Conservation (phyloP, 2,888 invertebrate species). For the Camptogramma bilineatum region DNA sequence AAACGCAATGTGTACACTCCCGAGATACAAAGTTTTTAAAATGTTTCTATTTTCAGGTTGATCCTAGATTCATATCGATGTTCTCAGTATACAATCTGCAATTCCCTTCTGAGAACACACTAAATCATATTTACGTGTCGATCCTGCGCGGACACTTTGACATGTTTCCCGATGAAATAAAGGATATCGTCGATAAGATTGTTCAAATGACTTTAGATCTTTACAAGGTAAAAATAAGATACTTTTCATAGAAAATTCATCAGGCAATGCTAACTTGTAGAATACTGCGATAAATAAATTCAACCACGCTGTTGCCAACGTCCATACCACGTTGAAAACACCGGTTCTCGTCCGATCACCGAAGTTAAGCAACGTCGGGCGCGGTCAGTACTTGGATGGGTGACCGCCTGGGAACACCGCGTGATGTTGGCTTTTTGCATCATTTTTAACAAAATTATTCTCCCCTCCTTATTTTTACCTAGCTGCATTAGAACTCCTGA, state of each 20-base stretch:
- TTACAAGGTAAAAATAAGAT: conserved; percentile 86
- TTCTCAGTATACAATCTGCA: conserved; percentile 95
- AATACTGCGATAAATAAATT: background rate
- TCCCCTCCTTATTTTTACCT: too few species aligned
- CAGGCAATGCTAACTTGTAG: background rate
- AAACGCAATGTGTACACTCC: too few species aligned
- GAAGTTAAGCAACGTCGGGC: conserved; percentile 69
- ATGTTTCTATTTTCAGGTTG: conserved; percentile 82
- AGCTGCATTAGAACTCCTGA: too few species aligned
- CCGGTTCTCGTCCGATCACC: conserved; percentile 37
- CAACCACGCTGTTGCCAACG: conserved; percentile 24
- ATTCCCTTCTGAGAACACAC: conserved; percentile 91
- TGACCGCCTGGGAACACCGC: conserved; percentile 72
- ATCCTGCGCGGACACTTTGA: conserved; percentile 92
- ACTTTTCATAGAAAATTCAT: background rate
- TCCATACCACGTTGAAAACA: conserved; percentile 45
- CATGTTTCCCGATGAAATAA: conserved; percentile 88
- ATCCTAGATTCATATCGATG: conserved; percentile 95
- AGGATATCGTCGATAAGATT: conserved; percentile 87
- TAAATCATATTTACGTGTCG: conserved; percentile 92
- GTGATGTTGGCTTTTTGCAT: conserved; percentile 62
- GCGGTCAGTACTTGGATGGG: conserved; percentile 69
- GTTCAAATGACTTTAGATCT: conserved; percentile 92
- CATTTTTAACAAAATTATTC: too few species aligned
- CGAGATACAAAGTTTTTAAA: too few species aligned